A percentile compares a stretch with the other conserved stretches of the same genome.
Evolutionary conservation across 2,113 vertebrate genomes (phyloP).

Genomic region (Isichthys henryi): DNA sequence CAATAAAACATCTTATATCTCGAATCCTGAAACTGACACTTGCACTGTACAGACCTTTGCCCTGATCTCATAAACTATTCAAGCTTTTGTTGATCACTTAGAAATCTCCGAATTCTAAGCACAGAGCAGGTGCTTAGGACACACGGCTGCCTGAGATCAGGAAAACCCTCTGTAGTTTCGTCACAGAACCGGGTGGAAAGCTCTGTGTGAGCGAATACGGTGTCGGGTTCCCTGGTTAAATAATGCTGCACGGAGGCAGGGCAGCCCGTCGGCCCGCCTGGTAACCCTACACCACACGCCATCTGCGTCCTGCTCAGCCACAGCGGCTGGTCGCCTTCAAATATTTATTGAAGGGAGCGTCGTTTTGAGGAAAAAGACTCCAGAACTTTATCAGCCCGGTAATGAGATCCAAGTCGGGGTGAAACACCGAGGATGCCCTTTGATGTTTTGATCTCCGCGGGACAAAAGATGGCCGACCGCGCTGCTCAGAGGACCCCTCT

Average conservation of each 20-base stretch:
- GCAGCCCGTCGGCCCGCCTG: not conserved
- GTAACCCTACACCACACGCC: constrained; percentile 16
- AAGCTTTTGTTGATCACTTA: not conserved
- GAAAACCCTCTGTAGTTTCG: not conserved
- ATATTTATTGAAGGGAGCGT: constrained; percentile 39
- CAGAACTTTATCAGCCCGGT: not conserved
- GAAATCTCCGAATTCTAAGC: not conserved
- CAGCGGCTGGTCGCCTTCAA: constrained; percentile 31
- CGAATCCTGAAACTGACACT: not conserved
- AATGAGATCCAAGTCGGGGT: not conserved
- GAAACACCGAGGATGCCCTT: not conserved
- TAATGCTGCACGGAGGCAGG: not conserved
- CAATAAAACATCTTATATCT: not conserved
- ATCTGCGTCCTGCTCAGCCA: not conserved
- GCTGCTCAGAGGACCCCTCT: not conserved
- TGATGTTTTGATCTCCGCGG: not conserved
- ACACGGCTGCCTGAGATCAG: not conserved
- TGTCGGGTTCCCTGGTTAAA: not conserved
- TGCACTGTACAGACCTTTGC: not conserved
- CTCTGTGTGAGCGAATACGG: not conserved
- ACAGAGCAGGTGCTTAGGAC: not conserved
- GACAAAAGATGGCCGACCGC: not conserved
- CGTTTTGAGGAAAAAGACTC: constrained; percentile 16
- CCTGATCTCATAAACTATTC: not conserved
- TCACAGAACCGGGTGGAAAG: not conserved